Conservation (phyloP, 2,888 invertebrate genomes). For the Charanyca ferruginea region DNA sequence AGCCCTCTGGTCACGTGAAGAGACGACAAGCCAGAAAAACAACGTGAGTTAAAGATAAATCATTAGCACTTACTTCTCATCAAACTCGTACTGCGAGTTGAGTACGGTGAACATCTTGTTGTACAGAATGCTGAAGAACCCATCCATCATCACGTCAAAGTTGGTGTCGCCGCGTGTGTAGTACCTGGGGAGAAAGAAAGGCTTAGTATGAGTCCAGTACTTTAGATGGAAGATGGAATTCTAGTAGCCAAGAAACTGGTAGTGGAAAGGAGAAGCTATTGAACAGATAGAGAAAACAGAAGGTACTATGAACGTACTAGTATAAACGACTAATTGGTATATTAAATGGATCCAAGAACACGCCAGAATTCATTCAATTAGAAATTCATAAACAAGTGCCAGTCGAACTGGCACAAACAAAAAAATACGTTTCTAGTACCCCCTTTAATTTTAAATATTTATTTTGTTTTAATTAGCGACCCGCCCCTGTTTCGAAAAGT, state of each 20-base stretch:
- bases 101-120: constrained; percentile 99
- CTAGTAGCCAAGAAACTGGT: not conserved
- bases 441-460: too few relatives aligned
- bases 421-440: too few relatives aligned
- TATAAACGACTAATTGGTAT: not conserved
- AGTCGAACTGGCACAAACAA: too few relatives aligned
- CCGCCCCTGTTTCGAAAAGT: too few relatives aligned
- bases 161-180: constrained; percentile 96
- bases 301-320: too few relatives aligned
- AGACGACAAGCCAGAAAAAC: too few relatives aligned
- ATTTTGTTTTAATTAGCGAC: too few relatives aligned
- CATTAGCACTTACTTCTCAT: constrained; percentile 93
- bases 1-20: too few relatives aligned
- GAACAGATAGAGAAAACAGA: not conserved
- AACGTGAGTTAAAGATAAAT: not conserved
- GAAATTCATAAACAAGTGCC: not conserved
- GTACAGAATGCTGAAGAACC: constrained; percentile 97
- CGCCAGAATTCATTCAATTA: not conserved
- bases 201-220: not conserved
- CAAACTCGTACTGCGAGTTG: constrained; percentile 97
- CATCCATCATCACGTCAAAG: constrained; percentile 96
- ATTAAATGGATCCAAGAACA: not conserved
- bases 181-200: constrained; percentile 88
- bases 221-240: not conserved
- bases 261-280: not conserved